Evolutionary conservation across 2,113 vertebrate species (phyloP).

Genomic region (Halichoerus grypus): DNA sequence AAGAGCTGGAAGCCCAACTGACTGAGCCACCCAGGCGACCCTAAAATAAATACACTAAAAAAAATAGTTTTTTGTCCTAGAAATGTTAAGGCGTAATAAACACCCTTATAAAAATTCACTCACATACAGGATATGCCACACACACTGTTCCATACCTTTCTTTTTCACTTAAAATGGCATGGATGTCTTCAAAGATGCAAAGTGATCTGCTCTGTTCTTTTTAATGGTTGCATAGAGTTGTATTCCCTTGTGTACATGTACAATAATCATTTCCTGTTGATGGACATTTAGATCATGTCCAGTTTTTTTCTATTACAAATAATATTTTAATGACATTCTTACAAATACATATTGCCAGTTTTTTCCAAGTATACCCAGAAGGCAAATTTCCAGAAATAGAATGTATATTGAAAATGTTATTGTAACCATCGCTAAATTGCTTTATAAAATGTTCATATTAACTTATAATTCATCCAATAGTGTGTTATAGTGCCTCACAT

Average conservation of each 20-base stretch:
- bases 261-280: neutral
- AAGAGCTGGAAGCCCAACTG: neutral
- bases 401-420: conserved; percentile 11
- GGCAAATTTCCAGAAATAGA: conserved; percentile 33
- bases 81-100: conserved; percentile 40
- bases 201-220: neutral
- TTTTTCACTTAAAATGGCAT: neutral
- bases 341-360: neutral
- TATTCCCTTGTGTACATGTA: neutral
- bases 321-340: neutral
- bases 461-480: neutral
- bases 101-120: neutral
- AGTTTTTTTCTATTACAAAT: neutral
- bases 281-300: neutral
- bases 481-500: neutral
- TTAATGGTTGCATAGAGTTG: neutral
- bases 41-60: neutral
- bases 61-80: neutral
- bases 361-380: neutral
- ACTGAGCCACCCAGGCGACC: neutral
- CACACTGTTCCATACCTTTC: neutral
- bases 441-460: neutral
- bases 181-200: neutral
- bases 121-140: neutral
- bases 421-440: neutral